Conservation (phyloP, 2,888 invertebrate genomes). For the Polylopha cassiicola region DNA sequence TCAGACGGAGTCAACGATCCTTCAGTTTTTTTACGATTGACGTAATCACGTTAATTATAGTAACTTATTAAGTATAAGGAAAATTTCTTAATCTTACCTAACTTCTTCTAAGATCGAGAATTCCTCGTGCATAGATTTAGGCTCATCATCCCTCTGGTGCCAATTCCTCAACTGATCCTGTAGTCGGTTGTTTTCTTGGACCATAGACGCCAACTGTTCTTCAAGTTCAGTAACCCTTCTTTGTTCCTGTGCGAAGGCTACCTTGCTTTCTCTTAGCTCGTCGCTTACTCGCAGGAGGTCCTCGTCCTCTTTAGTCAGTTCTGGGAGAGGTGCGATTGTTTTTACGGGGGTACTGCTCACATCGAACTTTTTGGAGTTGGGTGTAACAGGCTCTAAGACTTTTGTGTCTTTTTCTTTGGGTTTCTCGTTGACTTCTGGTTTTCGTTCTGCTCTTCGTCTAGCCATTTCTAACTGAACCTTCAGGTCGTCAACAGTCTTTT, state of each 20-base stretch:
- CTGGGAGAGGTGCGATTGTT: constrained; percentile 58
- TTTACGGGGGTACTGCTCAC: constrained; percentile 55
- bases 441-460: constrained; percentile 76
- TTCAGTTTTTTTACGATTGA: no score
- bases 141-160: constrained; percentile 82
- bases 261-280: constrained; percentile 83
- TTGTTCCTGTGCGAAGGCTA: constrained; percentile 83
- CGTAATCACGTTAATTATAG: no score
- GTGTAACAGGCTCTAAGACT: constrained; percentile 35
- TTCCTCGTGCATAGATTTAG: constrained; percentile 90
- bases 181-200: constrained; percentile 83
- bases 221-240: constrained; percentile 85
- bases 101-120: constrained; percentile 90
- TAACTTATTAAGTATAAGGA: background rate
- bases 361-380: constrained; percentile 46
- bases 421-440: constrained; percentile 59
- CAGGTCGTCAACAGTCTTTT: constrained; percentile 86
- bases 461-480: constrained; percentile 79
- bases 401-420: constrained; percentile 62
- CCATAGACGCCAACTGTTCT: constrained; percentile 83
- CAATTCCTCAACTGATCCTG: constrained; percentile 82
- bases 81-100: constrained; percentile 70
- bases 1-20: no score
- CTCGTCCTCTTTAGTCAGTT: constrained; percentile 72
- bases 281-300: constrained; percentile 78